Conservation (phyloP, 1,140 invertebrate species). For the Littorina saxatilis region DNA sequence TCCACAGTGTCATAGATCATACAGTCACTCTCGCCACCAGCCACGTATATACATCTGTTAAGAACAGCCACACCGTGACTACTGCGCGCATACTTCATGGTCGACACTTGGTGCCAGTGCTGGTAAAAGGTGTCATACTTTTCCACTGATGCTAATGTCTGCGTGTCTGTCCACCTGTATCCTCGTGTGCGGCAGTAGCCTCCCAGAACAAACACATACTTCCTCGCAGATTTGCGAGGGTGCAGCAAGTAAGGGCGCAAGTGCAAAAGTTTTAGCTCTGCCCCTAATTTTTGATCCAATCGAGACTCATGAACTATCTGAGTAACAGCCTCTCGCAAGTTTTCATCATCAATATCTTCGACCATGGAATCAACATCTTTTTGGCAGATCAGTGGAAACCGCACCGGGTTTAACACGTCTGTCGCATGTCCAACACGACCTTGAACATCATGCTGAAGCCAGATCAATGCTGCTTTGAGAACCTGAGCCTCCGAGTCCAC, state of each 20-base stretch:
- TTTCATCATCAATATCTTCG: slow-evolving; percentile 52
- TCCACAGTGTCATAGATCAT: slow-evolving; percentile 93
- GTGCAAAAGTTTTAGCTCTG: slow-evolving; percentile 43
- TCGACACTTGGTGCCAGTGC: slow-evolving; percentile 55
- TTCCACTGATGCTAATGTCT: slow-evolving; percentile 59
- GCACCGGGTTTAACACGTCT: slow-evolving; percentile 57
- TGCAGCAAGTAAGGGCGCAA: slow-evolving; percentile 50
- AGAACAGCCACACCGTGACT: slow-evolving; percentile 57
- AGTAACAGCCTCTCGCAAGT: slow-evolving; percentile 62
- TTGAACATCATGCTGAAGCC: slow-evolving; percentile 58
- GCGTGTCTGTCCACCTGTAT: slow-evolving; percentile 72
- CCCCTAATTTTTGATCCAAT: slow-evolving; percentile 42
- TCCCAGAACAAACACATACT: slow-evolving; percentile 76
- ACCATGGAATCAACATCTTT: slow-evolving; percentile 52
- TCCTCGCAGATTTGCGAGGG: slow-evolving; percentile 73
- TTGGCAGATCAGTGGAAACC: slow-evolving; percentile 62
- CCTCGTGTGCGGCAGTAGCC: slow-evolving; percentile 72
- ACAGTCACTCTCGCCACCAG: slow-evolving; percentile 82
- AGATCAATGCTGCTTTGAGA: slow-evolving; percentile 58
- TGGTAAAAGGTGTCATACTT: slow-evolving; percentile 60
- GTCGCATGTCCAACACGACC: slow-evolving; percentile 44
- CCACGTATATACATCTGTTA: slow-evolving; percentile 62
- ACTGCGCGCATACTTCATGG: slow-evolving; percentile 56
- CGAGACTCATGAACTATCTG: slow-evolving; percentile 57
- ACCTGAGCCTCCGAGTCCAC: slow-evolving; percentile 79